Conservation (phyloP, 1,140 invertebrate species). For the Formica selysi region DNA sequence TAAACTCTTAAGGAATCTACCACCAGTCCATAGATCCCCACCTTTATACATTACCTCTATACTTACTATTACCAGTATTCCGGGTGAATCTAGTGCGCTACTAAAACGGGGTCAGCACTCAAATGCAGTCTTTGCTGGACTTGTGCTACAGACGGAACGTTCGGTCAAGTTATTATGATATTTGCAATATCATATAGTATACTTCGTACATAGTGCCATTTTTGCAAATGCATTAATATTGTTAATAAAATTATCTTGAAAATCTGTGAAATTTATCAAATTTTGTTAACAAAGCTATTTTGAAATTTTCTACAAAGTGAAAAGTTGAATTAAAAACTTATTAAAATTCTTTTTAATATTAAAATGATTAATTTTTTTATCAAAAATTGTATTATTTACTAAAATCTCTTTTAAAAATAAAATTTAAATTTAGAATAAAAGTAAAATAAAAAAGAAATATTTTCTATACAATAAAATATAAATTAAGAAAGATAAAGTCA, state of each 20-base stretch:
- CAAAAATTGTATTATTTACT: background rate
- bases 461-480: too few relatives aligned
- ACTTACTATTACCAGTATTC: background rate
- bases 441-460: background rate
- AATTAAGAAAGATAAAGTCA: too few relatives aligned
- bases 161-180: background rate
- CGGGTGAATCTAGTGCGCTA: background rate
- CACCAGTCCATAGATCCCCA: background rate
- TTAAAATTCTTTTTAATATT: background rate
- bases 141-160: background rate
- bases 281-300: background rate
- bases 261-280: constrained; percentile 14
- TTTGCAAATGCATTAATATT: background rate
- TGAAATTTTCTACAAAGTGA: background rate
- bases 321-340: background rate
- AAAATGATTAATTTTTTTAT: background rate
- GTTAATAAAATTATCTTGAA: constrained; percentile 7
- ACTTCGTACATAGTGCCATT: background rate
- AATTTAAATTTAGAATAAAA: background rate
- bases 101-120: background rate
- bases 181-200: background rate
- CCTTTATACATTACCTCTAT: background rate
- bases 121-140: constrained; percentile 16
- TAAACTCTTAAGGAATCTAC: background rate
- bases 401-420: background rate